phyloP scores from a whole-genome alignment of 2,797 vertebrate species.

The Danionella dracula region DNA sequence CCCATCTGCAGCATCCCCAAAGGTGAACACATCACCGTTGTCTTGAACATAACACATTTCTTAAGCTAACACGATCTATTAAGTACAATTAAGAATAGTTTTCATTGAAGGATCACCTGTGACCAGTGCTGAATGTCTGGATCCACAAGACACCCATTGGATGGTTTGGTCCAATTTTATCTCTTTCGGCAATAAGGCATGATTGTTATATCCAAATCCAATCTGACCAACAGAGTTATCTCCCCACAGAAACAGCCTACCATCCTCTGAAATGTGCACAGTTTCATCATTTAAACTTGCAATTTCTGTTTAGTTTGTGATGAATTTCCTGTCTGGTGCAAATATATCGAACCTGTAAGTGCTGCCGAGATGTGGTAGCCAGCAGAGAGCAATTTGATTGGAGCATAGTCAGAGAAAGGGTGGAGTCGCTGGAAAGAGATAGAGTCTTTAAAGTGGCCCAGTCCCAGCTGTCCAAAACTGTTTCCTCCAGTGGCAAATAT shows the following conservation, averaged over 20 bases:
- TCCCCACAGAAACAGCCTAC: constrained; percentile 86
- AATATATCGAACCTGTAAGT: constrained; percentile 76
- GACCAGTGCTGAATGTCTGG: constrained; percentile 84
- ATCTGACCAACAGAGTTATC: constrained; percentile 88
- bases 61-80: no score
- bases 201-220: constrained; percentile 67
- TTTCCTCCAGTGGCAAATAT: constrained; percentile 80
- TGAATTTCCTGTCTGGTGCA: no score
- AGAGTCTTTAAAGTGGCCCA: constrained; percentile 75
- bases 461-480: constrained; percentile 80
- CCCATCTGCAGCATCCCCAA: constrained; percentile 76
- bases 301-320: not conserved
- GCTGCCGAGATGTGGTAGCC: constrained; percentile 82
- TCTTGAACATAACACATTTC: constrained; percentile 55
- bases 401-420: constrained; percentile 69
- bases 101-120: constrained; percentile 53
- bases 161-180: constrained; percentile 72
- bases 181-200: constrained; percentile 68
- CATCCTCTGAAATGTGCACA: constrained; percentile 66
- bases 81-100: not conserved
- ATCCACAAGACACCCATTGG: constrained; percentile 82
- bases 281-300: not conserved
- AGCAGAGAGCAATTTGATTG: constrained; percentile 82
- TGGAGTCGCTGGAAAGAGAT: constrained; percentile 70
- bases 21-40: constrained; percentile 78